Conservation (phyloP, 2,797 vertebrate genomes). For the Leptodactylus fallax region DNA sequence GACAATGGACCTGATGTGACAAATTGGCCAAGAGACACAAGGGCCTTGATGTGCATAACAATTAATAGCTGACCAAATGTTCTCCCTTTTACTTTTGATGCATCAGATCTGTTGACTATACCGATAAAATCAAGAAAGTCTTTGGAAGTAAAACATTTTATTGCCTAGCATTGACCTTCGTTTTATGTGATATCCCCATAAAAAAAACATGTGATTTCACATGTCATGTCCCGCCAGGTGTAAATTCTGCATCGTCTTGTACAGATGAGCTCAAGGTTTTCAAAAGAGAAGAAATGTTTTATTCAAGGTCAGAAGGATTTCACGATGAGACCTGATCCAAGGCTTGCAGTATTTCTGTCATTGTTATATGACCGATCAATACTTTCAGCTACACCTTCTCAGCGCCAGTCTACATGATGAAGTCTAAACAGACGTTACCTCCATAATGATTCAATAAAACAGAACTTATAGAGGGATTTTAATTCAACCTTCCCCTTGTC, state of each 20-base stretch:
- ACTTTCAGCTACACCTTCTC: neutral
- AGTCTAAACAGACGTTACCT: neutral
- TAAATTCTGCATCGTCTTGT: neutral
- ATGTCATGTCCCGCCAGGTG: neutral
- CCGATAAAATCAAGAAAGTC: neutral
- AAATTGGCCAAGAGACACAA: neutral
- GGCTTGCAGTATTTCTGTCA: neutral
- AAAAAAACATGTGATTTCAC: neutral
- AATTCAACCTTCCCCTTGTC: neutral
- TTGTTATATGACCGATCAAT: neutral
- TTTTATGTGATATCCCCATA: neutral
- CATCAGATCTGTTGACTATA: neutral
- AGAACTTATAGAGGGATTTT: neutral
- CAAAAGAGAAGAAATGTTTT: neutral
- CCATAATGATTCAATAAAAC: neutral
- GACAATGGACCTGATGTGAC: neutral
- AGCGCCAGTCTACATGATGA: neutral
- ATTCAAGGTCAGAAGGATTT: conserved; percentile 5
- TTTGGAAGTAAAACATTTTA: neutral
- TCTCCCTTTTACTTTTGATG: too few species aligned
- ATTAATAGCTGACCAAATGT: neutral
- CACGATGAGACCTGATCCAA: neutral
- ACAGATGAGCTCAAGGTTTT: neutral
- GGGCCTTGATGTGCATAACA: neutral
- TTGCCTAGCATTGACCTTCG: neutral